A percentile compares a stretch with the other conserved stretches of the same genome.
Evolutionary conservation across 2,888 invertebrate species (phyloP).

Genomic region (Drymonia ruficornis): DNA sequence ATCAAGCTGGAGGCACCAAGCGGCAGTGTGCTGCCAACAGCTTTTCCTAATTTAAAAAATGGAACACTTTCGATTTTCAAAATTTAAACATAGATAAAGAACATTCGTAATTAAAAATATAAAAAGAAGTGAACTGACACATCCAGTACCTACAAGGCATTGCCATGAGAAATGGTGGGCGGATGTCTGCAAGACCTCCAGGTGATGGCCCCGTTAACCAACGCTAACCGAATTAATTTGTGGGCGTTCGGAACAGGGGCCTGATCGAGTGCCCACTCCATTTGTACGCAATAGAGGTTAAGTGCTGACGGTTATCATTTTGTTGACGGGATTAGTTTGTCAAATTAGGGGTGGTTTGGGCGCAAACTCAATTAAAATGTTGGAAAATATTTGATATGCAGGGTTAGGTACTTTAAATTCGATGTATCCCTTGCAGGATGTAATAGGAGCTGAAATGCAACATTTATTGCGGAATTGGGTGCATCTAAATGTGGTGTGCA

Average conservation of each 20-base stretch:
- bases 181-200: constrained; percentile 42
- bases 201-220: constrained; percentile 66
- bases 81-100: too few species aligned
- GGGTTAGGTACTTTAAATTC: too few species aligned
- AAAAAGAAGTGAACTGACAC: not conserved
- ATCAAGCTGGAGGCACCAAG: too few species aligned
- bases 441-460: too few species aligned
- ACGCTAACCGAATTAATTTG: constrained; percentile 76
- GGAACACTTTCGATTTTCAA: too few species aligned
- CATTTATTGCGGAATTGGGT: too few species aligned
- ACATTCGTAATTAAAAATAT: too few species aligned
- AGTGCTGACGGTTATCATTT: constrained; percentile 36
- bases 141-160: constrained; percentile 20
- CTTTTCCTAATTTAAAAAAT: too few species aligned
- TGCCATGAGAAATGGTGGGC: constrained; percentile 49
- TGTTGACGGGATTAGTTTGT: constrained; percentile 23
- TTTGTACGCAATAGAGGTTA: constrained; percentile 26
- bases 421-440: too few species aligned
- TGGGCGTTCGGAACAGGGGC: constrained; percentile 58
- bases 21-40: too few species aligned
- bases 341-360: constrained; percentile 6
- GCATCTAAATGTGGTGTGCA: too few species aligned
- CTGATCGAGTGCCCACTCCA: constrained; percentile 51
- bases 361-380: constrained; percentile 6
- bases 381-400: too few species aligned